These are phyloP conservation scores for Tyrophagus putrescentiae DNA, from an alignment of 1,140 invertebrate genomes.

Conservation along the genomic window DNA sequence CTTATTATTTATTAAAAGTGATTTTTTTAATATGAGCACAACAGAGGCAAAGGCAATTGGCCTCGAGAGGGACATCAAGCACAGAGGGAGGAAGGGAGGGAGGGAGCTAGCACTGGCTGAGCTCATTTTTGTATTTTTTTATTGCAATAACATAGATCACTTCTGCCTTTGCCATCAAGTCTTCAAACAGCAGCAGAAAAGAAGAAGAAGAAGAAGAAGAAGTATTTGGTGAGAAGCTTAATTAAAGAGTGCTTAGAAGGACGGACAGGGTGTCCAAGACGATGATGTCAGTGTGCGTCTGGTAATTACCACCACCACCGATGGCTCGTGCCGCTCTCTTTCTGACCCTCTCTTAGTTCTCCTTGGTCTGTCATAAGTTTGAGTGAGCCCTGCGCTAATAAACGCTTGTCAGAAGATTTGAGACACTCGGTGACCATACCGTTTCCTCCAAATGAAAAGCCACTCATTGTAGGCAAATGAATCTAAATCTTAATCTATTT, in stretches of 20 bases:
- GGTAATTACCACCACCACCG: not conserved
- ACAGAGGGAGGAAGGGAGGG: not conserved
- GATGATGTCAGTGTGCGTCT: no score
- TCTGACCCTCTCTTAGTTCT: not conserved
- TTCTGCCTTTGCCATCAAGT: not conserved
- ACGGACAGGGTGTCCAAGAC: not conserved
- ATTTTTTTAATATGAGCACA: not conserved
- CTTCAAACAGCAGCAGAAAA: no score
- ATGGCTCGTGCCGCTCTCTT: not conserved
- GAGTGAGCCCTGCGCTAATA: not conserved
- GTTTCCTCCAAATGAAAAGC: not conserved
- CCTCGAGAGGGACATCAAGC: constrained; percentile 2
- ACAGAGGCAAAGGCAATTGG: not conserved
- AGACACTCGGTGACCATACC: not conserved
- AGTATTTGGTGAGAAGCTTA: constrained; percentile 6
- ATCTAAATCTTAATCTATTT: not conserved
- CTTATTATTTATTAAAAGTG: constrained; percentile 16
- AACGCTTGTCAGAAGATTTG: not conserved
- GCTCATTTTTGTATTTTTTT: not conserved
- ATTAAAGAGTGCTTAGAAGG: constrained; percentile 5
- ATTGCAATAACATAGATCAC: not conserved
- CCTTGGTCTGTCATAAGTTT: not conserved
- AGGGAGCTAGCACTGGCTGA: not conserved
- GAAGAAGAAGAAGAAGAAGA: no score
- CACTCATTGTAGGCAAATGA: not conserved